Conservation (phyloP, 1,140 invertebrate species). For the Apis mellifera region DNA sequence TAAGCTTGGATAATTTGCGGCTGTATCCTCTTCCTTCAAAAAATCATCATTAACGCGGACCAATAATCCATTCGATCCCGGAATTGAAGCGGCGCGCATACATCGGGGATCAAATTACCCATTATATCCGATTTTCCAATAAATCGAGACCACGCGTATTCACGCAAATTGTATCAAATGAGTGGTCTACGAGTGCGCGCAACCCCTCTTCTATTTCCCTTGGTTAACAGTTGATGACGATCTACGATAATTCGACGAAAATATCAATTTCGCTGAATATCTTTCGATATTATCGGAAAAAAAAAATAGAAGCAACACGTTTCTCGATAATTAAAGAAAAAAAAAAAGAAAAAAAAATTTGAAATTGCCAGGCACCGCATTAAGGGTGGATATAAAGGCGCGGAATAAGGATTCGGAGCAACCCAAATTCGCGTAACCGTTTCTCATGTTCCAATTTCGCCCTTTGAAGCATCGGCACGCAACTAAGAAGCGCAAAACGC, state of each 20-base stretch:
- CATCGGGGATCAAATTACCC: conserved; percentile 73
- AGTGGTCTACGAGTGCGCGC: neutral
- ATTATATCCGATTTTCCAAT: conserved; percentile 68
- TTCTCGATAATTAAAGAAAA: neutral
- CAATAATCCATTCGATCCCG: conserved; percentile 47
- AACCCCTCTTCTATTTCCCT: neutral
- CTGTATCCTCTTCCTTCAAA: conserved; percentile 24
- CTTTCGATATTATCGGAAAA: neutral
- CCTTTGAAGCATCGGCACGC: conserved; percentile 15
- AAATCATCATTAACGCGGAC: conserved; percentile 20
- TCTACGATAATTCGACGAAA: neutral
- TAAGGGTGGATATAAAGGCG: neutral
- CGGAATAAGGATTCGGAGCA: neutral
- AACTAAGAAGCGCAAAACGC: conserved; percentile 9
- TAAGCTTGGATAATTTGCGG: neutral
- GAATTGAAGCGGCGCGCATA: conserved; percentile 38
- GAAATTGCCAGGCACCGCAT: neutral
- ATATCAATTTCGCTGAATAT: neutral
- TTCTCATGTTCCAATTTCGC: conserved; percentile 22
- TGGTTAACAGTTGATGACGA: neutral
- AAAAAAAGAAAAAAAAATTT: neutral
- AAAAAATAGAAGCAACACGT: neutral
- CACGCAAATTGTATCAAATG: conserved; percentile 23
- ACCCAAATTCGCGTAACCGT: conserved; percentile 19
- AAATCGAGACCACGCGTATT: conserved; percentile 34